Base-by-base conservation (phyloP, 2,113 vertebrate species). In the Strix uralensis region DNA sequence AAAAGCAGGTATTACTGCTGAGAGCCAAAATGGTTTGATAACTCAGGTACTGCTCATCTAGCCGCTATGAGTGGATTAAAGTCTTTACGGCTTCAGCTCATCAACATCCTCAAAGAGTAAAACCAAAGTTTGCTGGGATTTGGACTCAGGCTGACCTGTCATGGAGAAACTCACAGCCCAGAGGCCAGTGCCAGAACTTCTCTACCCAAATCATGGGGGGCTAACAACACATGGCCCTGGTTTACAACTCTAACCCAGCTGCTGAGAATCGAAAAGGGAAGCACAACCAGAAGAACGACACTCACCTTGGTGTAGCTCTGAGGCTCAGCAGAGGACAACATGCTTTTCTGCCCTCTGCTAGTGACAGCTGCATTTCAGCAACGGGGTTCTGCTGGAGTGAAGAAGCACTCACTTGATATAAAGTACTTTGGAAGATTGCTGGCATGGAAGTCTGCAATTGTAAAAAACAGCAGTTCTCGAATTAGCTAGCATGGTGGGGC, bases 141-240 rank as follows among this genome's bases (percentile, higher is more conserved):
- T 49, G 17, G 18, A 30, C 23, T 62, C 18, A 19, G 34, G 25
- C 73, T 91, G 46, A 38, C 27, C 15, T 40, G 19, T 13, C 57
- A 27, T 6, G 15, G n/a, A 71, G n/a, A 62, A 22, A 8, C 15
- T 71, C 52, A 22, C 46, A 42, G 74, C 62, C n/a, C 67, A 36
- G n/a, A 46, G n/a, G 10, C 23, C 11, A 2, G 7, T 26, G n/a
- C 47, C 51, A 21, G 36, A 42, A 7, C 55, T 79, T 34, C 63
- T 58, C 47, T 59, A 19, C 57, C 20, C 16, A 38, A 49, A 40
- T 58, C 54, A 11, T 1, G 0, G 21, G 27, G 6, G 11, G 1
- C 30, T 63, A 49, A 13, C 14, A 47, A 9, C 49, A 36, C 49
- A n/a, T 0, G 0, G 19, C 5, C 23, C n/a, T 34, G 11, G 10